These are phyloP conservation scores for Caenorhabditis parvicauda DNA, from an alignment of 2,888 invertebrate genomes.

Conservation along the genomic window DNA sequence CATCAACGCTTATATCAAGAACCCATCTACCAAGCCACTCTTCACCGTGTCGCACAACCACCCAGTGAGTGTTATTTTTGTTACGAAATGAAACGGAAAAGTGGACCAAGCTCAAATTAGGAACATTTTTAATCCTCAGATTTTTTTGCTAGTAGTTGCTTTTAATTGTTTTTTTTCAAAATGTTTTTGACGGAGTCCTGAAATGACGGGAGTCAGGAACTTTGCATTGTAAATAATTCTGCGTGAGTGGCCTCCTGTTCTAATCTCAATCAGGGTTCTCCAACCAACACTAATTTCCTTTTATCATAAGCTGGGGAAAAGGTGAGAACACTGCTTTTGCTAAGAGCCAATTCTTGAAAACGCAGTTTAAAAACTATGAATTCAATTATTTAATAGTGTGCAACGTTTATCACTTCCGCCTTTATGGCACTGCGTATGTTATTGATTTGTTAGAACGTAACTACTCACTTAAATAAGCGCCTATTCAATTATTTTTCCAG, in stretches of 20 bases:
- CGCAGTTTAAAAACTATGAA: not conserved
- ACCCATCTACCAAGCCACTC: constrained; percentile 72
- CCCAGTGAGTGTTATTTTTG: constrained; percentile 64
- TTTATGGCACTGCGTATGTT: not conserved
- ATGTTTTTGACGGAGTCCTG: no score
- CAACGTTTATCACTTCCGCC: not conserved
- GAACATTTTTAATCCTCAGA: not conserved
- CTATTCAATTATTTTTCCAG: constrained; percentile 21
- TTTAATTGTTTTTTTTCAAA: no score
- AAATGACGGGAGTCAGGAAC: no score
- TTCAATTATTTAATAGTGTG: not conserved
- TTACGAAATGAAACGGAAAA: not conserved
- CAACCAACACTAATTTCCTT: no score
- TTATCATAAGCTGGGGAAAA: no score
- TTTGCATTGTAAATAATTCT: not conserved
- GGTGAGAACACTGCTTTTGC: no score
- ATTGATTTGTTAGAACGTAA: not conserved
- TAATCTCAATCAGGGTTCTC: no score
- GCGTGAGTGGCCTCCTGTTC: no score
- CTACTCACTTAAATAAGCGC: not conserved
- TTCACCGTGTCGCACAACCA: constrained; percentile 75
- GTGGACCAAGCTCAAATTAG: not conserved
- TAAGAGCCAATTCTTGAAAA: no score
- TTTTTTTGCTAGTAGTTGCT: not conserved
- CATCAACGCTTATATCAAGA: constrained; percentile 79